These are phyloP conservation scores for Notodonta dromedarius DNA, from an alignment of 2,888 invertebrate genomes.

Conservation along the genomic window DNA sequence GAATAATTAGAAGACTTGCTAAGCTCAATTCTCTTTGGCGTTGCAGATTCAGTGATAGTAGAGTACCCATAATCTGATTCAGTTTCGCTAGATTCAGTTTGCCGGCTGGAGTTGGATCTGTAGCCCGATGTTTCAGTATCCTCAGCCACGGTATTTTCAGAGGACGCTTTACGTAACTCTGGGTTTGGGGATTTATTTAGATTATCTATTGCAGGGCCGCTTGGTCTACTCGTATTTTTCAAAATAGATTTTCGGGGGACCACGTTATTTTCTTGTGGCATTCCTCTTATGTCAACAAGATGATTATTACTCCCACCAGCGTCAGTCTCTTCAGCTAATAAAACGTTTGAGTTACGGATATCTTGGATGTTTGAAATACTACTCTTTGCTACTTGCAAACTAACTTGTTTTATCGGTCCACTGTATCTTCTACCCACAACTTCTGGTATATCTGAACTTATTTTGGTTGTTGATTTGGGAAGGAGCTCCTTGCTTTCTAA, in stretches of 20 bases:
- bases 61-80: slow-evolving; percentile 86
- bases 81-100: slow-evolving; percentile 76
- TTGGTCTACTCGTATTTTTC: slow-evolving; percentile 58
- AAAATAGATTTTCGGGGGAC: slow-evolving; percentile 71
- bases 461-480: slow-evolving; percentile 29
- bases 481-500: slow-evolving; percentile 21
- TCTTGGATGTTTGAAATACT: slow-evolving; percentile 56
- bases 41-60: slow-evolving; percentile 84
- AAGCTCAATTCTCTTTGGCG: slow-evolving; percentile 82
- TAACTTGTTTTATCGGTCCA: slow-evolving; percentile 61
- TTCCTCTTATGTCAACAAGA: slow-evolving; percentile 36
- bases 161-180: slow-evolving; percentile 30
- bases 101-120: slow-evolving; percentile 75
- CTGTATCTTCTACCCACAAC: slow-evolving; percentile 55
- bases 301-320: slow-evolving; percentile 32
- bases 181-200: slow-evolving; percentile 27
- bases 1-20: slow-evolving; percentile 64
- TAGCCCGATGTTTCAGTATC: slow-evolving; percentile 84
- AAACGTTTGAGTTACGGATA: slow-evolving; percentile 37
- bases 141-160: slow-evolving; percentile 57
- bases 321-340: slow-evolving; percentile 52
- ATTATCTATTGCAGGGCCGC: slow-evolving; percentile 49
- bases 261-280: slow-evolving; percentile 38
- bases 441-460: slow-evolving; percentile 34
- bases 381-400: slow-evolving; percentile 52